Evolutionary conservation across 2,888 invertebrate genomes (phyloP).

Genomic region (Dinocampus coccinellae): DNA sequence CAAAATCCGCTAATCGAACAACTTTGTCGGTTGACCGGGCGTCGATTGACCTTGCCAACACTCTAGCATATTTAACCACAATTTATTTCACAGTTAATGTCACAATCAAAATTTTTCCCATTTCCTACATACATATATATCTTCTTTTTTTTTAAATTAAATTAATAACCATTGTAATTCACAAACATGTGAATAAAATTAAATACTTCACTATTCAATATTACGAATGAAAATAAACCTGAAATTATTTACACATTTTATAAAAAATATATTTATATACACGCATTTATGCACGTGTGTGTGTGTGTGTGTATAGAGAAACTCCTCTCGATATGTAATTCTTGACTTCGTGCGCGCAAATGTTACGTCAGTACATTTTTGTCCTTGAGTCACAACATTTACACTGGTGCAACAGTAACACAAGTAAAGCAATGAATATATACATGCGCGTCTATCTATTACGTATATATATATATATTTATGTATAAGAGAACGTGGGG

Average conservation of each 20-base stretch:
- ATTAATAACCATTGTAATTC: too few relatives aligned
- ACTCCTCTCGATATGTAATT: constrained; percentile 7
- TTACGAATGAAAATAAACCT: background rate
- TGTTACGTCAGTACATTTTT: constrained; percentile 26
- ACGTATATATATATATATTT: background rate
- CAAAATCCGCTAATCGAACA: constrained; percentile 44
- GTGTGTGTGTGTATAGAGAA: constrained; percentile 7
- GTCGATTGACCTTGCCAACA: constrained; percentile 4
- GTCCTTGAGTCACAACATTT: constrained; percentile 24
- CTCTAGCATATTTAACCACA: background rate
- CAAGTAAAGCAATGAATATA: background rate
- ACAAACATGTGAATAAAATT: background rate
- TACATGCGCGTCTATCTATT: too few relatives aligned
- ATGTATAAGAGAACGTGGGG: constrained; percentile 7
- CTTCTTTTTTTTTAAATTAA: too few relatives aligned
- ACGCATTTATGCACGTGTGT: too few relatives aligned
- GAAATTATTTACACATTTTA: background rate
- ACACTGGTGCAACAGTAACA: constrained; percentile 10
- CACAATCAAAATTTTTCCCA: too few relatives aligned
- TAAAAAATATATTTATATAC: background rate
- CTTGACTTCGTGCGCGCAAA: constrained; percentile 18
- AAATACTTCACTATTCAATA: background rate
- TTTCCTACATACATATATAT: background rate
- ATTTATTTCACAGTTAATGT: background rate
- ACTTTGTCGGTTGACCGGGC: constrained; percentile 35